Conservation (phyloP, 37 sponge, comb jelly and placozoan species). For the Eunapius fragilis region DNA sequence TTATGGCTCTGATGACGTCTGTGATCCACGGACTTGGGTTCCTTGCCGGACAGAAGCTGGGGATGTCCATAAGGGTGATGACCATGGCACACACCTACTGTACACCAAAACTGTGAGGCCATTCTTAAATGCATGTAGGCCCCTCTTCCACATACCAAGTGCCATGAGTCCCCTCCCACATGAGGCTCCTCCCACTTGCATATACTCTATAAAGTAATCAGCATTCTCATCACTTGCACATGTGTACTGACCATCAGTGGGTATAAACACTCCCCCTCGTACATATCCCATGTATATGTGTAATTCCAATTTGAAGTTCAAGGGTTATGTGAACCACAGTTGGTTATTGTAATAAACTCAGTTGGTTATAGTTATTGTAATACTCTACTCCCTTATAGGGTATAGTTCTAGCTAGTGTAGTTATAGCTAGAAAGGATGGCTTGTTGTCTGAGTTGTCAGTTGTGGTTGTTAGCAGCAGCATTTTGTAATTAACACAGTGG, state of each 20-base stretch:
- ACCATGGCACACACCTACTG: conserved; percentile 5
- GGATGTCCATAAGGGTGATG: conserved; percentile 56
- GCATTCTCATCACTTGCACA: no score
- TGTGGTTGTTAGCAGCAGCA: no score
- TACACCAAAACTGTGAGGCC: no score
- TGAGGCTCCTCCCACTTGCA: not conserved
- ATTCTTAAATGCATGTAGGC: not conserved
- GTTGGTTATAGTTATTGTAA: no score
- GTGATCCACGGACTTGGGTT: conserved; percentile 45
- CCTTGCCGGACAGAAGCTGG: conserved; percentile 34
- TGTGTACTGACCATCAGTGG: not conserved
- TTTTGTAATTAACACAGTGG: no score
- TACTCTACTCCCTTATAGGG: no score
- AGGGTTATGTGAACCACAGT: not conserved
- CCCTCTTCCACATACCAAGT: not conserved
- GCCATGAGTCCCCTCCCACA: not conserved
- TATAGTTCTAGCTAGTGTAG: no score
- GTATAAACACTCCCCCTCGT: not conserved
- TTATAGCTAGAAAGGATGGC: no score
- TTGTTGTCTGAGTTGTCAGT: no score
- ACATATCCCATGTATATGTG: not conserved
- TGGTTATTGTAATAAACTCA: no score
- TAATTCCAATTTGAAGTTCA: not conserved
- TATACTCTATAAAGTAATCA: not conserved
- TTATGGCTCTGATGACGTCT: conserved; percentile 2